Base-by-base conservation (phyloP, 2,113 vertebrate genomes). In the Marcusenius ussheri region DNA sequence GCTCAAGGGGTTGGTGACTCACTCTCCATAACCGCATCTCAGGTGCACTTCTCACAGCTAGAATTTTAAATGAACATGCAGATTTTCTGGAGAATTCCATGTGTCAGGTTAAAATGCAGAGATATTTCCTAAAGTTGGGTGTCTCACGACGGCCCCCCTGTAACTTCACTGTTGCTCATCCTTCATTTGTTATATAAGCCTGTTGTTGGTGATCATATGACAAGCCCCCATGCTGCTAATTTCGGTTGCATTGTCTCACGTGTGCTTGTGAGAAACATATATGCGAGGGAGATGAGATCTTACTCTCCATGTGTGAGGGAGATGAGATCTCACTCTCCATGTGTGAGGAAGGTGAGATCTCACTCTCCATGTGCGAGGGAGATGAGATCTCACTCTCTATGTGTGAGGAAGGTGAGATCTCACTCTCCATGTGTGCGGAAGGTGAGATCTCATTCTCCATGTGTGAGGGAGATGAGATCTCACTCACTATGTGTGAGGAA, bases 251-350 rank as follows among this genome's bases (percentile, higher is more conserved):
- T 66, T 24, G 0, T 39, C 31, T 35, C 70, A 35, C 13, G 4
- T 17, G 31, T 39, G 31, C 70, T 35, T 13, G 31, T 13, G 31
- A 31, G 31, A 74, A 35, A 35, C 11, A 5, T 39, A 17, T 51
- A 51, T 93, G 93, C 93, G 90, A 2, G 91, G 53, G 24, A 19
- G 27, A 2, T 31, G 86, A 88, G 50, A 51, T 17, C 3, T 17
- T 15, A 51, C 0, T 51, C 3, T 51, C 50, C 0, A 5, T 51
- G 50, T 51, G 15, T 0, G 50, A 51, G 13, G 50, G 1, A 51
- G 50, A 0, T 17, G 50, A 51, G 50, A 17, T 5, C 50, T 5
- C 50, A 51, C 13, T 17, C 50, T 51, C 3, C 0, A 4, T 51
- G 50, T 51, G 15, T 1, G 50, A 51, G 15, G 50, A 1, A 51